Percentiles rank a stretch among this genome's conserved stretches.
These are phyloP conservation scores for Cyrtorhinus lividipennis DNA, from an alignment of 1,140 invertebrate species.

Conservation along the genomic window DNA sequence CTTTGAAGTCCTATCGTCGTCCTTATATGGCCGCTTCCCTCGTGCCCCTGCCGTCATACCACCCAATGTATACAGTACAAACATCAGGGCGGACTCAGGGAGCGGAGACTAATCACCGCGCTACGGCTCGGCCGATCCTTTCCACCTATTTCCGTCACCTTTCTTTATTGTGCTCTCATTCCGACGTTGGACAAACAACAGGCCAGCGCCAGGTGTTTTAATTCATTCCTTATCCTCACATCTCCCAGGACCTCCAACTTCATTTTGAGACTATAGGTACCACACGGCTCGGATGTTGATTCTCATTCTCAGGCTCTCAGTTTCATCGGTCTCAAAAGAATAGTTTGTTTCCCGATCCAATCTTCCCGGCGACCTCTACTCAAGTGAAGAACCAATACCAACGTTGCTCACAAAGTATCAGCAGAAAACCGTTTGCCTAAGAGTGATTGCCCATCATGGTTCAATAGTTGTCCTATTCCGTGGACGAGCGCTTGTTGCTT, in stretches of 20 bases:
- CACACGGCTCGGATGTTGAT: too few relatives aligned
- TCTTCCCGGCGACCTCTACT: too few relatives aligned
- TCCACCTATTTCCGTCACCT: constrained; percentile 10
- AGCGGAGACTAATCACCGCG: constrained; percentile 10
- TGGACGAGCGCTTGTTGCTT: too few relatives aligned
- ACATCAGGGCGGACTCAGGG: constrained; percentile 7
- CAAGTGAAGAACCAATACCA: too few relatives aligned
- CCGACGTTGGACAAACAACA: neutral
- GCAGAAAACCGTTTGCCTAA: too few relatives aligned
- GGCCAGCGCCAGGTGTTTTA: constrained; percentile 11
- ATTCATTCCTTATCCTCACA: constrained; percentile 10
- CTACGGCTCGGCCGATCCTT: neutral
- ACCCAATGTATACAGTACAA: constrained; percentile 12
- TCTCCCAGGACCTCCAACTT: neutral
- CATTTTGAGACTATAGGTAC: constrained; percentile 1
- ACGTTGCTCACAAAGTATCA: too few relatives aligned
- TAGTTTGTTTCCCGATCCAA: too few relatives aligned
- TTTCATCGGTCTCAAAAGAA: too few relatives aligned
- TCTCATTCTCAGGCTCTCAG: too few relatives aligned
- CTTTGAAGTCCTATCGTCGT: constrained; percentile 20
- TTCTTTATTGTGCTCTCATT: constrained; percentile 8
- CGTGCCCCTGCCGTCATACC: too few relatives aligned
- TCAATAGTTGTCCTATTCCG: too few relatives aligned
- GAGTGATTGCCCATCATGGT: too few relatives aligned
- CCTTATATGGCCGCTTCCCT: constrained; percentile 11